phyloP scores from a whole-genome alignment of 2,888 invertebrate genomes.

The Macrosiphum euphorbiae region DNA sequence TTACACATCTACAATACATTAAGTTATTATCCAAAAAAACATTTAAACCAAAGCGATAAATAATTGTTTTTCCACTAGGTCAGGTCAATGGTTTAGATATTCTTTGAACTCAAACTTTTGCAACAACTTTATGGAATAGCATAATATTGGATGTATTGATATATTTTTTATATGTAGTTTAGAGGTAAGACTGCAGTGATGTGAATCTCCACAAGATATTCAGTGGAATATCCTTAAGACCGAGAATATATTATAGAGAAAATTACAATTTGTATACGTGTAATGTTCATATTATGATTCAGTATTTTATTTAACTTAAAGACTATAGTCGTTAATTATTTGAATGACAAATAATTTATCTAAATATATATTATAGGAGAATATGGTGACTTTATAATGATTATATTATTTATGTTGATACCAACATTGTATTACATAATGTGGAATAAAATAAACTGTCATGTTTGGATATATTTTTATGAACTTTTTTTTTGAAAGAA shows the following conservation, averaged over 20 bases:
- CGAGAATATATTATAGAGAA: background rate
- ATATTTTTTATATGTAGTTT: too few species aligned
- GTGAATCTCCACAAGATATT: background rate
- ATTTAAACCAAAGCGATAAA: background rate
- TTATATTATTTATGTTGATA: background rate
- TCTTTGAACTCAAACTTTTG: background rate
- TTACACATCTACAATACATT: background rate
- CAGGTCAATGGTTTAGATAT: background rate
- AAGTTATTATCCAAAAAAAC: background rate
- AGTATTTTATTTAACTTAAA: background rate
- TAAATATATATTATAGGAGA: background rate
- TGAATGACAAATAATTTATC: too few species aligned
- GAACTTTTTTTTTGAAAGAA: background rate
- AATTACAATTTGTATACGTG: background rate
- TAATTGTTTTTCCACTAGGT: background rate
- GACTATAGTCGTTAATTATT: background rate
- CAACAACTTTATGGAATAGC: background rate
- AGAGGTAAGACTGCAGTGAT: background rate
- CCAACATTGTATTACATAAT: too few species aligned
- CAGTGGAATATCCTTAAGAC: background rate
- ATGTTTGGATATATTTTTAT: background rate
- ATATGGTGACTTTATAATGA: background rate
- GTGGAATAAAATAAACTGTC: too few species aligned
- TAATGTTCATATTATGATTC: background rate
- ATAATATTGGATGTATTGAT: background rate